A percentile compares a stretch with the other conserved stretches of the same genome.
These are phyloP conservation scores for Cyaniris semiargus DNA, from an alignment of 2,888 invertebrate species.

Conservation along the genomic window DNA sequence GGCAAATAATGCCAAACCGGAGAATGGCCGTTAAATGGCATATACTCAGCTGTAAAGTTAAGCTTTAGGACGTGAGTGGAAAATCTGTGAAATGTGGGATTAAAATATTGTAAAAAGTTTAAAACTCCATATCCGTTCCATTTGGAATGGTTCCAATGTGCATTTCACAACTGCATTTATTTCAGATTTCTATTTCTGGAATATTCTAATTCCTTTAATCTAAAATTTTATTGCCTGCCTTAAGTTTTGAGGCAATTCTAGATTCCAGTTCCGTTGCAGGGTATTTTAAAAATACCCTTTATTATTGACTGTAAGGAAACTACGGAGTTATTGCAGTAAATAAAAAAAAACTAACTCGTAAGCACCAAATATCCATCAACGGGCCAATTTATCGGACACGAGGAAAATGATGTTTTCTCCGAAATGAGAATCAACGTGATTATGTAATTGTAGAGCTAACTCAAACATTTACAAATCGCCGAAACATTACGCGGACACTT, in stretches of 20 bases:
- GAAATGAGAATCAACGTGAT: background rate
- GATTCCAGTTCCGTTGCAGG: background rate
- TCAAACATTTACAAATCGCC: constrained; percentile 25
- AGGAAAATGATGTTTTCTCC: constrained; percentile 2
- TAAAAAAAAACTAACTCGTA: background rate
- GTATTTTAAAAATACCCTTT: background rate
- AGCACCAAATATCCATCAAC: background rate
- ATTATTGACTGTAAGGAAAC: background rate
- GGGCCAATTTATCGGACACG: background rate
- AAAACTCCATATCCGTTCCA: constrained; percentile 10
- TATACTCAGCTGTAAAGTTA: no score
- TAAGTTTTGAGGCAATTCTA: background rate
- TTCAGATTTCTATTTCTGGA: background rate
- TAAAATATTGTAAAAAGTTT: background rate
- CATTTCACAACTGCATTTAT: constrained; percentile 9
- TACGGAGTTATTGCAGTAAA: background rate
- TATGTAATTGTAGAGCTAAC: background rate
- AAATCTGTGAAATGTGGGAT: background rate
- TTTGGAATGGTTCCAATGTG: background rate
- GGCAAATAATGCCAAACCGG: no score
- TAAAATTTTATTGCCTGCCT: background rate
- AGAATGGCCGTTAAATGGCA: no score
- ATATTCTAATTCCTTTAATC: background rate
- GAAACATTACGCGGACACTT: background rate
- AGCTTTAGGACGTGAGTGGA: background rate